Evolutionary conservation across 2,113 vertebrate species (phyloP).

Genomic region (Ahaetulla prasina): DNA sequence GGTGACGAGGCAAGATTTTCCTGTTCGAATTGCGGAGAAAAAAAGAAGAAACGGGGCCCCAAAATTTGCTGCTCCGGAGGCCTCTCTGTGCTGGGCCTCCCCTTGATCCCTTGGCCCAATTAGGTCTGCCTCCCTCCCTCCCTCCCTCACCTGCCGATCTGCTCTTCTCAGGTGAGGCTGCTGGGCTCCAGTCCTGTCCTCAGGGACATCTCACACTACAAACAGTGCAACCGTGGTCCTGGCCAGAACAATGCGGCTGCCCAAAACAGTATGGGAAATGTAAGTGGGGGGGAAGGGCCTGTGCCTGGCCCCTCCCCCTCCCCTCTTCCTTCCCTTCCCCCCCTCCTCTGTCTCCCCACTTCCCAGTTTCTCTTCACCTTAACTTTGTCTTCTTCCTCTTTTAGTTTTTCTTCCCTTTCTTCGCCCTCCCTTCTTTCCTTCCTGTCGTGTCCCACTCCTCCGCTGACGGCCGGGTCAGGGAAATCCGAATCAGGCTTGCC

Average conservation of each 20-base stretch:
- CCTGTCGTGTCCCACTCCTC: too few species aligned
- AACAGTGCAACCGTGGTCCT: conserved; percentile 63
- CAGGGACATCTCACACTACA: conserved; percentile 66
- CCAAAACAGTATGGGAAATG: conserved; percentile 74
- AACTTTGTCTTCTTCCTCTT: too few species aligned
- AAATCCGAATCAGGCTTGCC: too few species aligned
- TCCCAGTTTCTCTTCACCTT: too few species aligned
- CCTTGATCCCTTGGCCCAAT: background rate
- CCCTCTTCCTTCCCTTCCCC: too few species aligned
- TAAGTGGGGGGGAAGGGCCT: conserved; percentile 43
- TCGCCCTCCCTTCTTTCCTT: fast-evolving
- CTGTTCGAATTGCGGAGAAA: background rate
- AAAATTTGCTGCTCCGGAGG: background rate
- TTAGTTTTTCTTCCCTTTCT: too few species aligned
- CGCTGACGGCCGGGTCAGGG: too few species aligned
- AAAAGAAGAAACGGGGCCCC: fast-evolving
- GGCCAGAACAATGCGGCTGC: background rate
- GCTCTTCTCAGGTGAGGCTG: conserved; percentile 66
- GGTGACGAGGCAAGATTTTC: background rate
- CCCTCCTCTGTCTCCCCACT: too few species aligned
- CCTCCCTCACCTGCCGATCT: background rate
- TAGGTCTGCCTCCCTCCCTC: fast-evolving
- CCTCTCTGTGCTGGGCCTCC: background rate
- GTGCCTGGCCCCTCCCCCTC: background rate
- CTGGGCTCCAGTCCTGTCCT: conserved; percentile 75